Percentiles rank a stretch among this genome's conserved stretches.
These are phyloP conservation scores for Eulemur macaco DNA, from an alignment of 2,113 vertebrate species.

Conservation along the genomic window DNA sequence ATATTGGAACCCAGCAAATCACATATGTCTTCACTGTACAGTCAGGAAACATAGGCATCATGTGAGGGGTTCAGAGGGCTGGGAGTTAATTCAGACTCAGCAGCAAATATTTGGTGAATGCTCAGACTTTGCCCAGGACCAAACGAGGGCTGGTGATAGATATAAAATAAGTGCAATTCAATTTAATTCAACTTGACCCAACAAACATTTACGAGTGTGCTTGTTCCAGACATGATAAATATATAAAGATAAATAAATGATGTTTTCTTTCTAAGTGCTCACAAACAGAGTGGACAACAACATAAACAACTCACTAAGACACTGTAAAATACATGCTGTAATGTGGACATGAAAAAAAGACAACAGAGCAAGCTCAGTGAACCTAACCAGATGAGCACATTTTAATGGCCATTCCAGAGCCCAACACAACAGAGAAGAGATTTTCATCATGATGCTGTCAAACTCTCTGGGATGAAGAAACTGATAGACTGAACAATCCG, in stretches of 20 bases:
- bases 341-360: not conserved
- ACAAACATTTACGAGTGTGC: not conserved
- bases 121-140: not conserved
- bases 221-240: not conserved
- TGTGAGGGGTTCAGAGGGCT: not conserved
- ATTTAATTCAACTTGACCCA: not conserved
- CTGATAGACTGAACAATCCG: not conserved
- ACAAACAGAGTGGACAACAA: not conserved
- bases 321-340: not conserved
- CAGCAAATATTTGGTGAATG: not conserved
- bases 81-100: not conserved
- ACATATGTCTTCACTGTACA: not conserved
- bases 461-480: not conserved
- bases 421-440: not conserved
- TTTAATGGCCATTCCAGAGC: not conserved
- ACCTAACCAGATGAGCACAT: not conserved
- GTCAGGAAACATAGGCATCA: not conserved
- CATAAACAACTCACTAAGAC: not conserved
- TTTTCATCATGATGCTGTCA: not conserved
- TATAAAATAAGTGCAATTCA: not conserved
- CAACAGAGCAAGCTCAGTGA: not conserved
- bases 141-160: not conserved
- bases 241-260: slow-evolving; percentile 1
- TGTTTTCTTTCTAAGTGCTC: not conserved
- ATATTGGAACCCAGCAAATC: not conserved